Percentiles rank a stretch among this genome's conserved stretches.
phyloP scores from a whole-genome alignment of 2,797 vertebrate genomes.

The Malurus leucopterus region DNA sequence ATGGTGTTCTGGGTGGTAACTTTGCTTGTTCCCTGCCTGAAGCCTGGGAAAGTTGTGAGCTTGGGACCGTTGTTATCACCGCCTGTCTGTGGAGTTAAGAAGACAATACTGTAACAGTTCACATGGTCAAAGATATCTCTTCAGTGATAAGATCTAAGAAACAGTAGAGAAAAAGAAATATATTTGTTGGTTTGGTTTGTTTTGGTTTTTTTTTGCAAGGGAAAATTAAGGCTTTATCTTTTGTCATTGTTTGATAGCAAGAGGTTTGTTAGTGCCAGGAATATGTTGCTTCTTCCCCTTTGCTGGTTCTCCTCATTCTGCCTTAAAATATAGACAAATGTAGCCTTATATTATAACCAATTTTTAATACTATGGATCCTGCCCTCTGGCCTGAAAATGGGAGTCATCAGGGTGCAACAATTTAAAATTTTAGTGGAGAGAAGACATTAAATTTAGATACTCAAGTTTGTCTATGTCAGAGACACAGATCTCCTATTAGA shows the following conservation, averaged over 20 bases:
- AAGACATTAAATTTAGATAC: background rate
- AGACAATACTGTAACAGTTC: background rate
- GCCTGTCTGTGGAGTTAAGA: background rate
- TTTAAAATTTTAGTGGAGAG: background rate
- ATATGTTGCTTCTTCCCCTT: background rate
- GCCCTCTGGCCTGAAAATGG: background rate
- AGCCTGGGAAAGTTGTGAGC: conserved; percentile 15
- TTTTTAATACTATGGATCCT: background rate
- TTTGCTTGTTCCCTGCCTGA: background rate
- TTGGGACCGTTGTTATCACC: accelerated
- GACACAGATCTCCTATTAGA: background rate
- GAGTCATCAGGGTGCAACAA: background rate
- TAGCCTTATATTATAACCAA: background rate
- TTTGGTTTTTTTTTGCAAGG: background rate
- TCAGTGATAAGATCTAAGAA: conserved; percentile 3
- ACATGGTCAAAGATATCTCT: conserved; percentile 1
- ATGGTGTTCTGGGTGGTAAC: background rate
- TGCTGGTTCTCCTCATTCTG: background rate
- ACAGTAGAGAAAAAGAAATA: background rate
- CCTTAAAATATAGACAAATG: background rate
- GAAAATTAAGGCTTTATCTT: background rate
- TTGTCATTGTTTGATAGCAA: background rate
- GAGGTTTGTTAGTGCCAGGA: background rate
- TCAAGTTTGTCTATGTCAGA: background rate
- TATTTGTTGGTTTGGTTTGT: background rate